Base-by-base conservation (phyloP, 2,797 vertebrate species). In the Pelobates cultripes region DNA sequence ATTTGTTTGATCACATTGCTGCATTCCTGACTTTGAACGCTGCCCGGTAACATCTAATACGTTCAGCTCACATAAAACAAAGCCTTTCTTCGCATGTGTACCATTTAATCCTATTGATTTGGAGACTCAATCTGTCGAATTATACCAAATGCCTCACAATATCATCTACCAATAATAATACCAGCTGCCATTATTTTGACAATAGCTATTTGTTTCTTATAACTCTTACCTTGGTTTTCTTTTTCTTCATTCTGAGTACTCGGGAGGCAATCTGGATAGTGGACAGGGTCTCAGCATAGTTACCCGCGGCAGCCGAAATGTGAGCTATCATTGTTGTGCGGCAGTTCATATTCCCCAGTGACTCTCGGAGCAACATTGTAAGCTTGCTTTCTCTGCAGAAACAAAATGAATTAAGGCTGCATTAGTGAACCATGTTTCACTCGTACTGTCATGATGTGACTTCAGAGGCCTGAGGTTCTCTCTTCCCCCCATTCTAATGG, bases 181-280 rank as follows among this genome's bases (percentile, higher is more conserved):
- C 8, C 3, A 71, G 1, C 3, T 0, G 14, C 17, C 10, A 47
- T 51, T 53, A 12, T 42, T 75, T 28, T 28, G 28, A 28, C 28
- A 28, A 28, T 28, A 28, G 28, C 2, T 28, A 28, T 28, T 28
- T 28, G 28, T 28, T 28, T 28, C 28, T 28, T 0, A 45, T n/a
- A 68, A 43, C 0, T 51, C 93, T 93, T 91, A 99, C 98, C 96
- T 97, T 98, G 0, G 95, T 95, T 88, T 96, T 97, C 91, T 95
- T 99, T 86, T 99, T 98, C 93, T 98, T 98, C 85, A 96, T 96
- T 88, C 95, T 94, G 78, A 96, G 92, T 77, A 99, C 96, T 10
- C 95, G 92, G 1, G 97, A 95, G 13, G 96, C 96, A 4, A 97
- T 94, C 93, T 99, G 97, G 88, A 99, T 93, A 76, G 96, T 97